phyloP scores from a whole-genome alignment of 2,888 invertebrate genomes.

The Volucella zonaria region DNA sequence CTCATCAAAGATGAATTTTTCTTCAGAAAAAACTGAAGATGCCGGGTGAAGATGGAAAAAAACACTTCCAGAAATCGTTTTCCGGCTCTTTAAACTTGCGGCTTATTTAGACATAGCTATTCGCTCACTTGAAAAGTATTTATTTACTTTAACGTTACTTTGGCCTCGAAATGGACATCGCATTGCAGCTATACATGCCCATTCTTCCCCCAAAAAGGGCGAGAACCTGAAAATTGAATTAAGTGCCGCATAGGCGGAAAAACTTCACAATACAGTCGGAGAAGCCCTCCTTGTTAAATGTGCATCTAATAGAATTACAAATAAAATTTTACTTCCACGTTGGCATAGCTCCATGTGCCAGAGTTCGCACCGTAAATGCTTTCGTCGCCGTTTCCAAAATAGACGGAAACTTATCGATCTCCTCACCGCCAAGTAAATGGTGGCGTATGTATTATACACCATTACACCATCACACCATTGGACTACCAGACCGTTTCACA shows the following conservation, averaged over 20 bases:
- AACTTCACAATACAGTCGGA: conserved; percentile 5
- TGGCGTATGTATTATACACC: conserved; percentile 46
- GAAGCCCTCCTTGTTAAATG: conserved; percentile 18
- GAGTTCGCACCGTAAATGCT: conserved; percentile 33
- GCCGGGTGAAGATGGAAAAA: not conserved
- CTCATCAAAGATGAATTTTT: conserved; percentile 24
- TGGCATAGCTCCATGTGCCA: conserved; percentile 45
- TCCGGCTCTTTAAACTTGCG: conserved; percentile 9
- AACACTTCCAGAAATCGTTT: conserved; percentile 2
- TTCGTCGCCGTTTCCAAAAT: conserved; percentile 38
- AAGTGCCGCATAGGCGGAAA: conserved; percentile 43
- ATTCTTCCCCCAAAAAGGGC: conserved; percentile 10
- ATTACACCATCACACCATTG: too few relatives aligned
- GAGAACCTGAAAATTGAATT: conserved; percentile 55
- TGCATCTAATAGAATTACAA: conserved; percentile 54
- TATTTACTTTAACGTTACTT: conserved; percentile 34
- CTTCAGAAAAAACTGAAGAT: not conserved
- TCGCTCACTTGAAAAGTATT: conserved; percentile 27
- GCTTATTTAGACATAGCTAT: not conserved
- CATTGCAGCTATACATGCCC: conserved; percentile 51
- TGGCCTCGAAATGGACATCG: conserved; percentile 41
- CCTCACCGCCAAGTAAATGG: conserved; percentile 34
- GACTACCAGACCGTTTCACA: too few relatives aligned
- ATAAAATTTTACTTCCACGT: conserved; percentile 22
- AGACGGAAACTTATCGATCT: conserved; percentile 59